These are phyloP conservation scores for Dufourea novaeangliae DNA, from an alignment of 1,140 invertebrate genomes.

Conservation along the genomic window DNA sequence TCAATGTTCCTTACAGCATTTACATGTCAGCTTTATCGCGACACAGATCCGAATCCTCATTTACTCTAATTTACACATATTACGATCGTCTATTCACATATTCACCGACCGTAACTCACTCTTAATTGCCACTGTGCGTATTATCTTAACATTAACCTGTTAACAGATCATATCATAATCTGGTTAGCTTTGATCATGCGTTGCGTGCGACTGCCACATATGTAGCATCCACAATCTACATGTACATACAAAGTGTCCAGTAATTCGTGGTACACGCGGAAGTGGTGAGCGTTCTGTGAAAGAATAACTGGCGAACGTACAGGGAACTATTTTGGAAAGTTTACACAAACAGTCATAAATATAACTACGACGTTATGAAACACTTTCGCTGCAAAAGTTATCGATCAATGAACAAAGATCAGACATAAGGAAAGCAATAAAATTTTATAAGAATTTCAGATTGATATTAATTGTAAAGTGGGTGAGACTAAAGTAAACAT, in stretches of 20 bases:
- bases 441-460: too few relatives aligned
- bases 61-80: not conserved
- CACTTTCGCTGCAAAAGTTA: too few relatives aligned
- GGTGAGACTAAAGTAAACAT: too few relatives aligned
- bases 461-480: too few relatives aligned
- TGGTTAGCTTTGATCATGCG: slow-evolving; percentile 15
- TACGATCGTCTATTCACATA: slow-evolving; percentile 9
- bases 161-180: slow-evolving; percentile 35
- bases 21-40: not conserved
- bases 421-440: too few relatives aligned
- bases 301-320: too few relatives aligned
- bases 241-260: not conserved
- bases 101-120: slow-evolving; percentile 17
- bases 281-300: too few relatives aligned
- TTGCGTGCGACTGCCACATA: not conserved
- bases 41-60: not conserved
- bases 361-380: too few relatives aligned
- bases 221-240: not conserved
- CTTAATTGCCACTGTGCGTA: not conserved
- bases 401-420: too few relatives aligned
- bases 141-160: slow-evolving; percentile 28
- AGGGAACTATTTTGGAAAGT: too few relatives aligned
- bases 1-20: not conserved
- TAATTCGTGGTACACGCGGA: not conserved
- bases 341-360: not conserved